A percentile compares a stretch with the other conserved stretches of the same genome.
Conservation (phyloP, 2,797 vertebrate species). For the Neoniphon sammara region DNA sequence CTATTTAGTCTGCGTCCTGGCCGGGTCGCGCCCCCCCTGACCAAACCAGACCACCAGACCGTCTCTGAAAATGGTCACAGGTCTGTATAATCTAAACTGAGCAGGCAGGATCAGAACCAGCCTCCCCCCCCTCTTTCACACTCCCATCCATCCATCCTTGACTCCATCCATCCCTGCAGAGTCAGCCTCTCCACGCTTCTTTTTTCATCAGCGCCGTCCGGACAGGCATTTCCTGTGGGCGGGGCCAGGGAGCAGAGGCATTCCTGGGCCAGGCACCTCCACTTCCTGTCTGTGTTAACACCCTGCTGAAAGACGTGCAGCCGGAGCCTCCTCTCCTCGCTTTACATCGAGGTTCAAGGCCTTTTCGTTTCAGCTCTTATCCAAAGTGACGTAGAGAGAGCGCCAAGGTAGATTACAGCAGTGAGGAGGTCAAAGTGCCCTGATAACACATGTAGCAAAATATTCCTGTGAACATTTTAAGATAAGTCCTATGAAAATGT, state of each 20-base stretch:
- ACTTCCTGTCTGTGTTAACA: constrained; percentile 81
- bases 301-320: constrained; percentile 60
- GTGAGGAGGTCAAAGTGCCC: not conserved
- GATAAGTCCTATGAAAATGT: not conserved
- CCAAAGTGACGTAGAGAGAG: not conserved
- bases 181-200: constrained; percentile 32
- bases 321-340: constrained; percentile 62
- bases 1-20: constrained; percentile 62
- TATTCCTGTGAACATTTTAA: not conserved
- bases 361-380: constrained; percentile 25
- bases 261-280: constrained; percentile 82
- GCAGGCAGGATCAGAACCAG: constrained; percentile 30
- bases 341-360: constrained; percentile 10
- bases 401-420: constrained; percentile 18
- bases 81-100: constrained; percentile 67
- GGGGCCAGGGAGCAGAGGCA: constrained; percentile 76
- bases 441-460: constrained; percentile 28
- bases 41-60: constrained; percentile 50
- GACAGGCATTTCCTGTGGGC: constrained; percentile 85
- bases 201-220: constrained; percentile 61
- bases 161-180: constrained; percentile 49
- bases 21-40: constrained; percentile 46
- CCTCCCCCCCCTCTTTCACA: constrained; percentile 43
- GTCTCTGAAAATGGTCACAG: constrained; percentile 65
- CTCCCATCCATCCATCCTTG: constrained; percentile 27